Percentiles rank a stretch among this genome's conserved stretches.
These are phyloP conservation scores for Sinonovacula constricta DNA, from an alignment of 1,140 invertebrate genomes.

Conservation along the genomic window DNA sequence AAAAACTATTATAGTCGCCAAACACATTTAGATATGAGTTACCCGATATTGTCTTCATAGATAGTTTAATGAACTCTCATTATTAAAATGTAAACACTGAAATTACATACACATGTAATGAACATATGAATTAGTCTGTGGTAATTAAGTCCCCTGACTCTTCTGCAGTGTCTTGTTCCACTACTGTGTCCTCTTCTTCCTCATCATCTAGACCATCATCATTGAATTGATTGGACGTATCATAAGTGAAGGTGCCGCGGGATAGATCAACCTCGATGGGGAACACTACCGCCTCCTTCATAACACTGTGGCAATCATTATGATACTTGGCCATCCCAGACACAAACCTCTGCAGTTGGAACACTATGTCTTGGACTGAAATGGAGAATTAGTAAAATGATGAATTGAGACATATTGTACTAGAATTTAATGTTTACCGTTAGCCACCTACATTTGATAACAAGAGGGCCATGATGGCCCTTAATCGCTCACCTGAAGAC, in stretches of 20 bases:
- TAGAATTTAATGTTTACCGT: no score
- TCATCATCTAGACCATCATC: slow-evolving; percentile 76
- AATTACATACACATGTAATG: no score
- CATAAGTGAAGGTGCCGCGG: slow-evolving; percentile 88
- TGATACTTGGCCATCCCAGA: slow-evolving; percentile 89
- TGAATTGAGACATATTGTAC: not conserved
- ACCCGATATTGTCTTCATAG: no score
- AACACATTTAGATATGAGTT: no score
- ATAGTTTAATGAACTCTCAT: no score
- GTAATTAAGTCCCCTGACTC: slow-evolving; percentile 67
- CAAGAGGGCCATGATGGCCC: no score
- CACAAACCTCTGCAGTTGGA: slow-evolving; percentile 89
- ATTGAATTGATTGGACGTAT: slow-evolving; percentile 74
- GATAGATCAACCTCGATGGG: slow-evolving; percentile 98
- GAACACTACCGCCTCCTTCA: slow-evolving; percentile 90
- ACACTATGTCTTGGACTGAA: slow-evolving; percentile 92
- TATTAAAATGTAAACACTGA: no score
- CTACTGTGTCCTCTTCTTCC: slow-evolving; percentile 65
- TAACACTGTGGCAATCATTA: slow-evolving; percentile 81
- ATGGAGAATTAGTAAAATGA: slow-evolving; percentile 54
- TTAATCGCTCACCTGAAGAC: no score
- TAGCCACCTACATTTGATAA: no score
- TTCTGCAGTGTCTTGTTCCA: slow-evolving; percentile 19
- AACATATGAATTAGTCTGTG: slow-evolving; percentile 70
- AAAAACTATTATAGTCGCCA: not conserved